phyloP scores from a whole-genome alignment of 2,888 invertebrate genomes.

The Bembecia ichneumoniformis region DNA sequence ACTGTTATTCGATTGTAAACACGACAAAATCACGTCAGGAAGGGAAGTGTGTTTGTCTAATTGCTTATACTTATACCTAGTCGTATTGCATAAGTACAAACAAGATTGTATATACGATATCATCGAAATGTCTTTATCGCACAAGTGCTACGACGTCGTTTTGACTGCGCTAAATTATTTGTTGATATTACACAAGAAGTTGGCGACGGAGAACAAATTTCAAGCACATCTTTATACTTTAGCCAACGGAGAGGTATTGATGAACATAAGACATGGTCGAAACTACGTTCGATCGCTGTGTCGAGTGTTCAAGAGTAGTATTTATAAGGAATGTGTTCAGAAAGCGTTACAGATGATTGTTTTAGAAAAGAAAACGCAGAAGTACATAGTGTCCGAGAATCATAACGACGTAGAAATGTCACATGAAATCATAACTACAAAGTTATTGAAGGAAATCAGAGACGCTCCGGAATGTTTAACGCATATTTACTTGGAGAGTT shows the following conservation, averaged over 20 bases:
- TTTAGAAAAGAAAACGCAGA: constrained; percentile 31
- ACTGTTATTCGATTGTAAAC: constrained; percentile 20
- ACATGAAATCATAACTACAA: constrained; percentile 22
- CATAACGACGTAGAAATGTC: constrained; percentile 12
- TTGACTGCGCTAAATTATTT: constrained; percentile 27
- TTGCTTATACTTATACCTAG: constrained; percentile 21
- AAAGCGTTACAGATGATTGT: constrained; percentile 41
- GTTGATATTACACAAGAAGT: constrained; percentile 21
- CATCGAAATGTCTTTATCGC: constrained; percentile 19
- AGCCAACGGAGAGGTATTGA: constrained; percentile 13
- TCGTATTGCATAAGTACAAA: constrained; percentile 16
- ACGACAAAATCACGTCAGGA: constrained; percentile 21
- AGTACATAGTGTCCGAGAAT: constrained; percentile 21
- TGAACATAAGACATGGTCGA: constrained; percentile 12
- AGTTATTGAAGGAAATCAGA: constrained; percentile 28
- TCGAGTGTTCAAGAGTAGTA: constrained; percentile 20
- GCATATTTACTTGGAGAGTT: constrained; percentile 40
- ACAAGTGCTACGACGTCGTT: constrained; percentile 30
- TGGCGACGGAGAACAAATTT: constrained; percentile 25
- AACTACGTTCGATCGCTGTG: constrained; percentile 26
- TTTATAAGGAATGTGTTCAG: constrained; percentile 42
- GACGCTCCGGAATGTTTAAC: constrained; percentile 41
- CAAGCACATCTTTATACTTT: constrained; percentile 26
- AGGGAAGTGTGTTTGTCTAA: constrained; percentile 35
- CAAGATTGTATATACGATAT: constrained; percentile 10